phyloP scores from a whole-genome alignment of 1,140 invertebrate genomes.

The Drosophila bocki region DNA sequence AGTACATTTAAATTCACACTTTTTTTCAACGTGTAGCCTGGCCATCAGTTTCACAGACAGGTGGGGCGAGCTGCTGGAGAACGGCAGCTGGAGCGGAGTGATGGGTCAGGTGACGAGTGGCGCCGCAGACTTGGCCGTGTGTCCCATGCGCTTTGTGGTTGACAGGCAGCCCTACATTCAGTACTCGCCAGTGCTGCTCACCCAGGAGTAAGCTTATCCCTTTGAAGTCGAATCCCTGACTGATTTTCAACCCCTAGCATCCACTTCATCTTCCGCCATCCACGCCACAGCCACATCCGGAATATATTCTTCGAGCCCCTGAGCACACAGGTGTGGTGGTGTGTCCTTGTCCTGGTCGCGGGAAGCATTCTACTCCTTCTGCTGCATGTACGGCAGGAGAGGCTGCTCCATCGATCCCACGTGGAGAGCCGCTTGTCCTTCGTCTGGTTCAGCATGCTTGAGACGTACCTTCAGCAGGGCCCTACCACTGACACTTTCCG shows the following conservation, averaged over 20 bases:
- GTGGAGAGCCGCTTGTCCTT: slow-evolving; percentile 52
- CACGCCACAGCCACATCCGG: slow-evolving; percentile 84
- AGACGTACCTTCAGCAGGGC: slow-evolving; percentile 74
- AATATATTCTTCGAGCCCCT: slow-evolving; percentile 86
- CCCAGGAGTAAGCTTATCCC: slow-evolving; percentile 75
- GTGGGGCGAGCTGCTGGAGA: slow-evolving; percentile 85
- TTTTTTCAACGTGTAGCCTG: slow-evolving; percentile 67
- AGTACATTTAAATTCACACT: neutral
- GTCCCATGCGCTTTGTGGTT: slow-evolving; percentile 85
- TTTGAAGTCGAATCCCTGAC: neutral
- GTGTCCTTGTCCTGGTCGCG: slow-evolving; percentile 50
- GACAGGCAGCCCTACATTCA: slow-evolving; percentile 85
- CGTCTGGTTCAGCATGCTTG: slow-evolving; percentile 67
- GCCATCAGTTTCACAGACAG: slow-evolving; percentile 77
- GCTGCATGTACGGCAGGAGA: slow-evolving; percentile 52
- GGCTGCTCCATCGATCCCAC: neutral
- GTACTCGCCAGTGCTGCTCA: slow-evolving; percentile 84
- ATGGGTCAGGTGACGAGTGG: slow-evolving; percentile 85
- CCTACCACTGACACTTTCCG: slow-evolving; percentile 57
- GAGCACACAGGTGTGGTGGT: slow-evolving; percentile 84
- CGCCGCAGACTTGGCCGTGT: slow-evolving; percentile 85
- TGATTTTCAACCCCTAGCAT: slow-evolving; percentile 40
- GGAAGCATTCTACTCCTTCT: slow-evolving; percentile 57
- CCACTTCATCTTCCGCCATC: slow-evolving; percentile 87
- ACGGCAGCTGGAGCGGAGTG: slow-evolving; percentile 86